Percentiles rank a stretch among this genome's conserved stretches.
These are phyloP conservation scores for Octopus sinensis DNA, from an alignment of 1,140 invertebrate species.

Conservation along the genomic window DNA sequence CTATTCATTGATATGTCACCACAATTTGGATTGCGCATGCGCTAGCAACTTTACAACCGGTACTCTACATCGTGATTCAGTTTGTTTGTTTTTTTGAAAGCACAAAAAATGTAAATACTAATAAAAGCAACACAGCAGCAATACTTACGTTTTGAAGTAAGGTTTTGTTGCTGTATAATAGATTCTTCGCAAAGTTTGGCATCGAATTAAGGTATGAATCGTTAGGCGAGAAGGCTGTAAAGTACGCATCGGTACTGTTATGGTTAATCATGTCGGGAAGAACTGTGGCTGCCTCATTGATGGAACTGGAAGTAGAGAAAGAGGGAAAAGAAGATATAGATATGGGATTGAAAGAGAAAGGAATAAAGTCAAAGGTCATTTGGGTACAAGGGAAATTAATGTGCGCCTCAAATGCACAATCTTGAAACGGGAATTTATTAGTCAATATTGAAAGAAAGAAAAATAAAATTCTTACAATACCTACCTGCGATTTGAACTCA, in stretches of 20 bases:
- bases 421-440: too few relatives aligned
- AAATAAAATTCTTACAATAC: too few relatives aligned
- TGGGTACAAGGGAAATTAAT: too few relatives aligned
- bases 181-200: slow-evolving; percentile 41
- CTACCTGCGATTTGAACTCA: too few relatives aligned
- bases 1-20: too few relatives aligned
- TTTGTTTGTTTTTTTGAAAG: background rate
- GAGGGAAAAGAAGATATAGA: background rate
- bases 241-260: slow-evolving; percentile 30
- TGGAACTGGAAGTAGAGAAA: slow-evolving; percentile 23
- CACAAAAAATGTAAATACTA: background rate
- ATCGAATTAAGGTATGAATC: slow-evolving; percentile 43
- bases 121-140: background rate
- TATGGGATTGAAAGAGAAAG: background rate
- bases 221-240: slow-evolving; percentile 46
- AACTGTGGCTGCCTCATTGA: slow-evolving; percentile 39
- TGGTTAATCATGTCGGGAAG: slow-evolving; percentile 32
- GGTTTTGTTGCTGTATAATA: slow-evolving; percentile 33
- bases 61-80: background rate
- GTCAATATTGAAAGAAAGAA: too few relatives aligned
- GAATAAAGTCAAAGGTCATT: too few relatives aligned
- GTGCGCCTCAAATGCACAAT: too few relatives aligned
- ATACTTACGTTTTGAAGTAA: slow-evolving; percentile 36
- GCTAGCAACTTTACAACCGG: too few relatives aligned
- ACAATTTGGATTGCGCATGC: too few relatives aligned